Evolutionary conservation across 2,113 vertebrate genomes (phyloP).

Genomic region (Leptocoma aspasia): DNA sequence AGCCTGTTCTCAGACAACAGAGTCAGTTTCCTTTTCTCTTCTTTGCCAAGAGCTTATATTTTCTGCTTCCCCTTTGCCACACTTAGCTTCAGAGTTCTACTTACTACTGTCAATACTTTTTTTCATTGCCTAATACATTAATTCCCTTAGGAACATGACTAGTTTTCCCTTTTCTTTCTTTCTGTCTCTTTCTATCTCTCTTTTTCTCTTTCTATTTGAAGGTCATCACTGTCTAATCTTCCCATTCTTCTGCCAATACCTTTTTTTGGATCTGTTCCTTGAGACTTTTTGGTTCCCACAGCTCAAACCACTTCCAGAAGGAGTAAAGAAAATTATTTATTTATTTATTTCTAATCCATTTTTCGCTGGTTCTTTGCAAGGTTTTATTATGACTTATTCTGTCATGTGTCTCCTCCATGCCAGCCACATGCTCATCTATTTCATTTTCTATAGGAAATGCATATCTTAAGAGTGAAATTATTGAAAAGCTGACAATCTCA

Average conservation of each 20-base stretch:
- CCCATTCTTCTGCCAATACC: not conserved
- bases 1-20: not conserved
- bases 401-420: not conserved
- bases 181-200: not conserved
- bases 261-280: not conserved
- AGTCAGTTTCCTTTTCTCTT: not conserved
- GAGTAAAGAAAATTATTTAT: not conserved
- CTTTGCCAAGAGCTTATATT: not conserved
- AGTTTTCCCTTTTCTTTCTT: not conserved
- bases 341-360: not conserved
- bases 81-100: not conserved
- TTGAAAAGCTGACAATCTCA: not conserved
- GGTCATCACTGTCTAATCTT: not conserved
- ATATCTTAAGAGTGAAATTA: not conserved
- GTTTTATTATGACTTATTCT: not conserved
- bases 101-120: not conserved
- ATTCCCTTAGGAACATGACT: not conserved
- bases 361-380: not conserved
- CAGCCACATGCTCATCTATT: not conserved
- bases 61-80: not conserved
- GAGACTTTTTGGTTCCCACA: rapidly evolving
- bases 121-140: not conserved
- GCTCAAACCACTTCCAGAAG: not conserved
- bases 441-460: not conserved
- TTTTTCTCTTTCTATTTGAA: not conserved